Percentiles rank a stretch among this genome's conserved stretches.
Conservation (phyloP, 1,140 invertebrate genomes). For the Cephus cinctus region DNA sequence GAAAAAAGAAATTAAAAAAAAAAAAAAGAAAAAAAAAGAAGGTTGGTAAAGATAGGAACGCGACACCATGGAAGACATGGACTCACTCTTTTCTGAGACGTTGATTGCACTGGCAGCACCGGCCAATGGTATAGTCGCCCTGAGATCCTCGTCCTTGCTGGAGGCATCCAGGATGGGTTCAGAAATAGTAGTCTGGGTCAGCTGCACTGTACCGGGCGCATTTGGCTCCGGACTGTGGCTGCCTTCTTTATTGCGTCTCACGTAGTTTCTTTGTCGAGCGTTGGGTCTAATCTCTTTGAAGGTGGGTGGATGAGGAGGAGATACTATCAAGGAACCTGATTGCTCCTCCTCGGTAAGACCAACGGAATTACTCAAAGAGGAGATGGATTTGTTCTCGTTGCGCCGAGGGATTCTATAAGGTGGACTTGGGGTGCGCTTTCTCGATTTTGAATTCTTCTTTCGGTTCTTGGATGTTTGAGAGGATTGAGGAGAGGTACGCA, state of each 20-base stretch:
- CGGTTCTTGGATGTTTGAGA: conserved; percentile 43
- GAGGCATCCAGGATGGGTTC: conserved; percentile 35
- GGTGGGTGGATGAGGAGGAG: conserved; percentile 50
- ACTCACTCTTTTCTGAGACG: conserved; percentile 49
- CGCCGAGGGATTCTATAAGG: conserved; percentile 51
- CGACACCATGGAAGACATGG: no score
- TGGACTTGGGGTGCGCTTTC: conserved; percentile 46
- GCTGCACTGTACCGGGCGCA: conserved; percentile 18
- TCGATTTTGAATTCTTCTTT: conserved; percentile 41
- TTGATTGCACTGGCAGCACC: conserved; percentile 15
- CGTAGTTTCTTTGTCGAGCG: conserved; percentile 64
- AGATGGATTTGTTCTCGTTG: conserved; percentile 32
- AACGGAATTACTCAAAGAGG: conserved; percentile 30
- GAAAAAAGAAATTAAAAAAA: background rate
- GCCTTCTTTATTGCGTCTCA: conserved; percentile 62
- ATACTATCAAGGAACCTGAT: conserved; percentile 49
- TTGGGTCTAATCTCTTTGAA: conserved; percentile 65
- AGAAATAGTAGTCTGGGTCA: conserved; percentile 15
- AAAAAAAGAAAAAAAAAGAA: background rate
- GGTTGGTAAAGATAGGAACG: background rate
- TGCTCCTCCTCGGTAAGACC: conserved; percentile 53
- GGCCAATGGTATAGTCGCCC: conserved; percentile 37
- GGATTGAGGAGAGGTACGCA: conserved; percentile 38
- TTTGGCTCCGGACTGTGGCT: conserved; percentile 52
- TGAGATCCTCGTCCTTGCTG: conserved; percentile 52